Base-by-base conservation (phyloP, 2,797 vertebrate genomes). In the Amblyopsis hoosieri region DNA sequence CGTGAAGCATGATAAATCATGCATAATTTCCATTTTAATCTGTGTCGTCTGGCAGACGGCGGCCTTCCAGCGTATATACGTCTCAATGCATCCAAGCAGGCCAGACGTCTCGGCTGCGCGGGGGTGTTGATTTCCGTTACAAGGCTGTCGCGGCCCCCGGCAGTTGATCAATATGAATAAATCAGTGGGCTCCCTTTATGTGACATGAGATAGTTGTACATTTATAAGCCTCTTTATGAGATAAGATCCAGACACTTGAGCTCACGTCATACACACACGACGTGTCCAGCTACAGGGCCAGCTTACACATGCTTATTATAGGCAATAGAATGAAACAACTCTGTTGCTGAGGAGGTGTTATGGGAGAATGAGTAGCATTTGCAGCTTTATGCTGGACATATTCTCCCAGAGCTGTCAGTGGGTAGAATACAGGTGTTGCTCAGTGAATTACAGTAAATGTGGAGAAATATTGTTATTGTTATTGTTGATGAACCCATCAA, bases 151-250 rank as follows among this genome's bases (percentile, higher is more conserved):
- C 57, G 52, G 82, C 83, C 77, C 74, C 76, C 71, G 70, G 88
- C 85, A 81, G 81, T 75, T 91, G 89, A 92, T 92, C 91, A 93
- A 91, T 91, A 91, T 75, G 83, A 90, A 92, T 93, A 91, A 91
- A 92, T 93, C 91, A 91, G 74, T 15, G 57, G 70, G 77, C 74
- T 84, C 79, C 84, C 13, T 51, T 91, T 92, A 91, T 89, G 87
- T 88, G 90, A 90, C 89, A 81, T 64, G 75, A 88, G 87, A 87
- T 88, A 88, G 90, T 90, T 85, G 87, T 90, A 90, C 88, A 87
- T 93, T 91, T 90, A 91, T 91, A 91, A 91, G 88, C 86, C 83
- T 86, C 88, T 92, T 91, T 91, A 91, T 90, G 86, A 91, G 90
- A 93, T 89, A 91, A 86, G 78, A 90, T 93, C 87, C 88, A 81